A percentile compares a stretch with the other conserved stretches of the same genome.
These are phyloP conservation scores for Vulpes lagopus DNA, from an alignment of 2,113 vertebrate species.

Conservation along the genomic window DNA sequence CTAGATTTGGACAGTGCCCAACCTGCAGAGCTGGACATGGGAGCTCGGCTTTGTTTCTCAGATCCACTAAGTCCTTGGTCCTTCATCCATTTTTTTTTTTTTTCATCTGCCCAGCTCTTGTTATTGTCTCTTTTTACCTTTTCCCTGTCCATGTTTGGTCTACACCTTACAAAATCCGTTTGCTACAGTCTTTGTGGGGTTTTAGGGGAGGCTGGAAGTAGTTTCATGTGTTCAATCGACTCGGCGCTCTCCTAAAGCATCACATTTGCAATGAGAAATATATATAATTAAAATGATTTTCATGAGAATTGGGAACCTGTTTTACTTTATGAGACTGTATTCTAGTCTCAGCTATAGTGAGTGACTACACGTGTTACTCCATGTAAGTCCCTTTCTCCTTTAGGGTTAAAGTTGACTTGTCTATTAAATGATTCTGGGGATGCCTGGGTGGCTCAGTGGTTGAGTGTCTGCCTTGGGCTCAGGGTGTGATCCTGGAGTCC, in stretches of 20 bases:
- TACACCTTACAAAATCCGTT: background rate
- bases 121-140: background rate
- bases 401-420: background rate
- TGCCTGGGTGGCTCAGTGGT: too few species aligned
- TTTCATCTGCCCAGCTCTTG: background rate
- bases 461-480: too few species aligned
- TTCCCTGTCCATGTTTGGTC: background rate
- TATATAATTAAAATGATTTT: background rate
- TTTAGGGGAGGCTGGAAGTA: background rate
- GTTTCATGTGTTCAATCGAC: background rate
- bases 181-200: background rate
- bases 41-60: background rate
- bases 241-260: background rate
- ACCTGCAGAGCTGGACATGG: background rate
- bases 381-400: background rate
- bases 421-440: background rate
- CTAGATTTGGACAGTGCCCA: too few species aligned
- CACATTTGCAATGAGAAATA: background rate
- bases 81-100: background rate
- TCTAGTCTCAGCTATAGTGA: background rate
- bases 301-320: background rate
- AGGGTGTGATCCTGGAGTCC: too few species aligned
- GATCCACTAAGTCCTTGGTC: background rate
- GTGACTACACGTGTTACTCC: background rate
- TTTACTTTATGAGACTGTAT: background rate